Base-by-base conservation (phyloP, 2,888 invertebrate species). In the Cheilosia impressa region DNA sequence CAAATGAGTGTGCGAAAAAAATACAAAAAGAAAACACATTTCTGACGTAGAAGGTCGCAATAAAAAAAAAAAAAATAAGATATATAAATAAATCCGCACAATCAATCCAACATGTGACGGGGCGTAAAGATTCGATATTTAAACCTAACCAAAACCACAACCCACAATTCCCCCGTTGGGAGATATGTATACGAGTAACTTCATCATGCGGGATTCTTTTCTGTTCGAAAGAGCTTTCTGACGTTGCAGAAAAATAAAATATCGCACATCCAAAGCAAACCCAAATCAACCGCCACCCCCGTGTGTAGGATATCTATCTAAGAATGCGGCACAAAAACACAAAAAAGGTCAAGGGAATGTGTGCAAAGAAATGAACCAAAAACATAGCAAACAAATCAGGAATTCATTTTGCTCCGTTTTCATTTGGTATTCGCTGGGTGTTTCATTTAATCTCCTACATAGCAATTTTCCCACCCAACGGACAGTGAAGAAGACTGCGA, bases 31-130 rank as follows among this genome's bases (percentile, higher is more conserved):
- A 22, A 27, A n/a, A 22, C 19, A 60, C 4, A 60, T 47, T 22
- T 45, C 34, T 47, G 41, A 57, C 75, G 50, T 41, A 50, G 38
- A 50, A 57, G 27, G 17, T 38, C 15, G 41, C 27, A 45, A 75
- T 68, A n/a, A n/a, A n/a, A n/a, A n/a, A n/a, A n/a, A n/a, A n/a
- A n/a, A n/a, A n/a, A n/a, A n/a, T n/a, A n/a, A n/a, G n/a, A n/a
- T n/a, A n/a, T n/a, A n/a, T n/a, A n/a, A n/a, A n/a, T n/a, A 77
- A 77, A 77, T 69, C 77, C 62, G 62, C 68, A 47, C 17, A 60
- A 22, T 45, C 15, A 34, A 10, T 34, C 3, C 9, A 10, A 66
- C 43, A 19, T 50, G 24, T 47, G 38, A 38, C 24, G 17, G 6
- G 34, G 55, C 17, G 19, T 34, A 31, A 52, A 15, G 19, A 31